Conservation (phyloP, 2,888 invertebrate genomes). For the Junonia oenone region DNA sequence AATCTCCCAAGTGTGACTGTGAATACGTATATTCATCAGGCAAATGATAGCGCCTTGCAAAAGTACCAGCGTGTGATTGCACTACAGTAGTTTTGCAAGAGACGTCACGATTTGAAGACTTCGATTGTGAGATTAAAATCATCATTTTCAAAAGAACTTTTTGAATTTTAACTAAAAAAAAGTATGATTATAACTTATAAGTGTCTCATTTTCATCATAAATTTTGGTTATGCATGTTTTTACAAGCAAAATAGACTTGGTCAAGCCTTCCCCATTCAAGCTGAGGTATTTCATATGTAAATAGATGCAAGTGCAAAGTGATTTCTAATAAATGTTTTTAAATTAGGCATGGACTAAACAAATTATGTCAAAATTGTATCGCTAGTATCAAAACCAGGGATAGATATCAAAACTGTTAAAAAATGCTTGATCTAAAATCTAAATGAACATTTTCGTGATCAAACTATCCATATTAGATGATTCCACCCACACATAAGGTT, state of each 20-base stretch:
- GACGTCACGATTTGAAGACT: slow-evolving; percentile 56
- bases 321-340: too few relatives aligned
- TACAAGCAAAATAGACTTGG: neutral
- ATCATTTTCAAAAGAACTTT: slow-evolving; percentile 28
- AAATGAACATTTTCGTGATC: neutral
- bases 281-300: too few relatives aligned
- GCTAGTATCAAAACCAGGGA: too few relatives aligned
- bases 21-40: slow-evolving; percentile 59
- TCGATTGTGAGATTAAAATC: slow-evolving; percentile 43
- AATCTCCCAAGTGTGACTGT: slow-evolving; percentile 70
- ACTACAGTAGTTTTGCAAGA: slow-evolving; percentile 64
- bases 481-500: slow-evolving; percentile 37
- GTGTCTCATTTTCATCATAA: neutral
- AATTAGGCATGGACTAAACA: too few relatives aligned
- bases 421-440: too few relatives aligned
- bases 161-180: too few relatives aligned
- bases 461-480: slow-evolving; percentile 28
- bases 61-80: slow-evolving; percentile 56
- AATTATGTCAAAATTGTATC: too few relatives aligned
- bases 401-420: too few relatives aligned
- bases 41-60: slow-evolving; percentile 72
- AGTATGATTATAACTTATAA: too few relatives aligned
- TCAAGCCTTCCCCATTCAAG: neutral
- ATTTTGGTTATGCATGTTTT: neutral
- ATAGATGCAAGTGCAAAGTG: neutral